Evolutionary conservation across 2,888 invertebrate genomes (phyloP).

Genomic region (Cephalotes varians): DNA sequence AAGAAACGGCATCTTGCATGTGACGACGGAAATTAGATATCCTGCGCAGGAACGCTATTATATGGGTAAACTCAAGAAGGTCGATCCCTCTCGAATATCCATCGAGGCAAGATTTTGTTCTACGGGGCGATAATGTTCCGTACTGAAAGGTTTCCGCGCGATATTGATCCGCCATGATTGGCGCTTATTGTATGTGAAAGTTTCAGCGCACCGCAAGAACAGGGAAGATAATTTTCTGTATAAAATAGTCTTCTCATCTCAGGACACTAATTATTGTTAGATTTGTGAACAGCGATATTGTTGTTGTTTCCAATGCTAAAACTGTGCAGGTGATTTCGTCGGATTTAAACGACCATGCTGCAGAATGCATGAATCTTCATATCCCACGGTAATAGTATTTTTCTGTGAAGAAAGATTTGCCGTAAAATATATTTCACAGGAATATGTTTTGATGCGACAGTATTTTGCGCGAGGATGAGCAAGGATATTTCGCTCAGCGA

Average conservation of each 20-base stretch:
- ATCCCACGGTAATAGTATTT: slow-evolving; percentile 1
- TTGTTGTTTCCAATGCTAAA: background rate
- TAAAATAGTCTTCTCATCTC: slow-evolving; percentile 20
- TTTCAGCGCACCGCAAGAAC: slow-evolving; percentile 9
- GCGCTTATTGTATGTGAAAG: slow-evolving; percentile 34
- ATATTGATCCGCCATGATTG: slow-evolving; percentile 45
- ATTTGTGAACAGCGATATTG: background rate
- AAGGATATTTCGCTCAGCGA: slow-evolving; percentile 54
- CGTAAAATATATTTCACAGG: slow-evolving; percentile 18
- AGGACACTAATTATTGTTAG: slow-evolving; percentile 4
- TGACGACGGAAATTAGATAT: slow-evolving; percentile 59
- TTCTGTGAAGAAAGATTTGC: background rate
- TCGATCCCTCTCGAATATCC: slow-evolving; percentile 58
- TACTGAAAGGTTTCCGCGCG: slow-evolving; percentile 31
- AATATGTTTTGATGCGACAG: slow-evolving; percentile 61
- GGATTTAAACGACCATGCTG: background rate
- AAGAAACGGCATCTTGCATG: slow-evolving; percentile 40
- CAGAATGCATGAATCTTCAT: background rate
- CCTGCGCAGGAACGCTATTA: slow-evolving; percentile 47
- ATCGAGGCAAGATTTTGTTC: slow-evolving; percentile 53
- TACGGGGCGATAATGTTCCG: slow-evolving; percentile 44
- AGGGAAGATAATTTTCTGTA: background rate
- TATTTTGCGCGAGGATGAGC: slow-evolving; percentile 64
- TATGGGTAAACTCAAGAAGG: slow-evolving; percentile 56
- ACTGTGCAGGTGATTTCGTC: background rate